These are phyloP conservation scores for Drosophila lini DNA, from an alignment of 1,140 invertebrate genomes.

Conservation along the genomic window DNA sequence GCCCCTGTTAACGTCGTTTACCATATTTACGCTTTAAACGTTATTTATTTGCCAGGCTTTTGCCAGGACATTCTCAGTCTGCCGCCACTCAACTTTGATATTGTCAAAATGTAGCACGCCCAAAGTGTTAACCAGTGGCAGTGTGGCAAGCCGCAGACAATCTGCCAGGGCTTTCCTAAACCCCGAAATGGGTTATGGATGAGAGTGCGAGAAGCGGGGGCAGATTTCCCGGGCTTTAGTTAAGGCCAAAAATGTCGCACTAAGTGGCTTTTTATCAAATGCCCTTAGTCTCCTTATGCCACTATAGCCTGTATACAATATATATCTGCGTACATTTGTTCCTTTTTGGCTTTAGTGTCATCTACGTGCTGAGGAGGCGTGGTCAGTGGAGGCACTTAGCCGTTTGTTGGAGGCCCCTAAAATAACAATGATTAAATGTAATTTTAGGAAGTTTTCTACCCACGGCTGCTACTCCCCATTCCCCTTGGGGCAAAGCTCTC, in stretches of 20 bases:
- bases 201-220: conserved; percentile 2
- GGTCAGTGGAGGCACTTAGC: conserved; percentile 36
- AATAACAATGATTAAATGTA: conserved; percentile 58
- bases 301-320: neutral
- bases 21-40: conserved; percentile 80
- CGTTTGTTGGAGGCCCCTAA: conserved; percentile 19
- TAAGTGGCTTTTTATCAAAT: conserved; percentile 76
- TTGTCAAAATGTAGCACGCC: conserved; percentile 58
- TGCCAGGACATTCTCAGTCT: conserved; percentile 20
- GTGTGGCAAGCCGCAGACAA: conserved; percentile 23
- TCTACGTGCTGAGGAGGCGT: conserved; percentile 26
- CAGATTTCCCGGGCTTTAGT: conserved; percentile 46
- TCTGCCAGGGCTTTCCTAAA: conserved; percentile 19
- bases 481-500: conserved; percentile 13
- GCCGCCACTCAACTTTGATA: conserved; percentile 69
- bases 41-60: conserved; percentile 70
- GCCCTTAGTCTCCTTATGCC: conserved; percentile 29
- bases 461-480: neutral
- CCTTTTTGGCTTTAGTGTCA: conserved; percentile 29
- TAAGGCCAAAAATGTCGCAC: conserved; percentile 36
- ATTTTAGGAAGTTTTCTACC: conserved; percentile 30
- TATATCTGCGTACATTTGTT: conserved; percentile 22
- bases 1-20: conserved; percentile 74
- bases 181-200: conserved; percentile 38
- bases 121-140: conserved; percentile 42